Percentiles rank a stretch among this genome's conserved stretches.
Conservation (phyloP, 2,797 vertebrate species). For the Lacerta agilis region DNA sequence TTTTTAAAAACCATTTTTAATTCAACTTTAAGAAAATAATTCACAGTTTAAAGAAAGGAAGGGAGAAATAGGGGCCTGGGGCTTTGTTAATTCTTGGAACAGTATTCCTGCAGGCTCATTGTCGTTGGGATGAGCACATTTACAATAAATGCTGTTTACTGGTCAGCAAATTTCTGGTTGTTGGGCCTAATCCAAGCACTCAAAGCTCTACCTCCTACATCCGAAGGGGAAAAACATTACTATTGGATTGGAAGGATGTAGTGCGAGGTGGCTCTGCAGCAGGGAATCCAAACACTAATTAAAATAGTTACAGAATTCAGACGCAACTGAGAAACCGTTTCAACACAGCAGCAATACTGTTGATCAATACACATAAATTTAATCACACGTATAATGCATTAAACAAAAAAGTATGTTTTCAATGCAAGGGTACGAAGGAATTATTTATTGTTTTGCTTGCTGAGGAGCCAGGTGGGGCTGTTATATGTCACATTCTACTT, state of each 20-base stretch:
- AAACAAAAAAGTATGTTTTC: too few relatives aligned
- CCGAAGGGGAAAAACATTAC: too few relatives aligned
- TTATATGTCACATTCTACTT: too few relatives aligned
- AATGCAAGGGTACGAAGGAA: too few relatives aligned
- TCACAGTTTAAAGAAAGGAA: constrained; percentile 43
- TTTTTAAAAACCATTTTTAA: constrained; percentile 52
- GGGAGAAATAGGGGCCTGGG: constrained; percentile 19
- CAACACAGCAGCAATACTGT: too few relatives aligned
- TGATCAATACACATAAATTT: too few relatives aligned
- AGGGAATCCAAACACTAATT: not conserved
- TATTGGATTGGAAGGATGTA: not conserved
- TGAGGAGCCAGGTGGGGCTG: too few relatives aligned
- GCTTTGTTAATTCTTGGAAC: not conserved
- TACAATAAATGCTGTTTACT: not conserved
- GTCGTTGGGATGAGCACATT: not conserved
- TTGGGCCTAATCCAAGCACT: not conserved
- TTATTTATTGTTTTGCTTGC: too few relatives aligned
- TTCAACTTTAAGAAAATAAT: constrained; percentile 63
- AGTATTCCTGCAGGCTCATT: not conserved
- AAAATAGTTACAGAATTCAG: not conserved
- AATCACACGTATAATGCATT: too few relatives aligned
- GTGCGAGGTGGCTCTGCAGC: too few relatives aligned
- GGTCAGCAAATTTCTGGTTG: not conserved
- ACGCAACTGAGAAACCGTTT: not conserved
- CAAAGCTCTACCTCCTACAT: not conserved